Evolutionary conservation across 2,113 vertebrate species (phyloP).

Genomic region (Dendropsophus ebraccatus): DNA sequence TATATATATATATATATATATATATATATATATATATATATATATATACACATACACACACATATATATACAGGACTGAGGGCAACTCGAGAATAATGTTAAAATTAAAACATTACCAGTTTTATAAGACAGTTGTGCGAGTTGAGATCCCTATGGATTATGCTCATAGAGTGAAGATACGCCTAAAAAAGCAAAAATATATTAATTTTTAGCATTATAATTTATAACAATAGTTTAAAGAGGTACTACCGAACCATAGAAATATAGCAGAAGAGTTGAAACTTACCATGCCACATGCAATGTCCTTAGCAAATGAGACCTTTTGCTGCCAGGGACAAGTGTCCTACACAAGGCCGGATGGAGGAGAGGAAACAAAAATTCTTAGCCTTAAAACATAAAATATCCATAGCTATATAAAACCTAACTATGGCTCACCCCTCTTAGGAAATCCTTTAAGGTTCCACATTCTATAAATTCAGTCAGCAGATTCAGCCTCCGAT

Average conservation of each 20-base stretch:
- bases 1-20: no score
- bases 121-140: conserved; percentile 95
- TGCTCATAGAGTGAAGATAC: conserved; percentile 91
- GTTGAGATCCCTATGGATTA: conserved; percentile 92
- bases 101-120: conserved; percentile 74
- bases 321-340: conserved; percentile 91
- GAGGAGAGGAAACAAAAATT: not conserved
- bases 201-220: no score
- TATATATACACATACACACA: no score
- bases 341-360: conserved; percentile 75
- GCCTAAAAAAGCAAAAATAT: conserved; percentile 77
- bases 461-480: conserved; percentile 96
- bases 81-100: not conserved
- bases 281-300: conserved; percentile 95
- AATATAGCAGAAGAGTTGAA: not conserved
- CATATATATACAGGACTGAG: no score
- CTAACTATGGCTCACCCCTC: conserved; percentile 77
- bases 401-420: not conserved
- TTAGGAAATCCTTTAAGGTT: conserved; percentile 93
- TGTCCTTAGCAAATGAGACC: conserved; percentile 92
- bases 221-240: not conserved
- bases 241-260: not conserved
- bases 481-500: conserved; percentile 93
- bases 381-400: not conserved
- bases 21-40: no score